Evolutionary conservation across 2,888 invertebrate genomes (phyloP).

Genomic region (Tanypteryx hageni): DNA sequence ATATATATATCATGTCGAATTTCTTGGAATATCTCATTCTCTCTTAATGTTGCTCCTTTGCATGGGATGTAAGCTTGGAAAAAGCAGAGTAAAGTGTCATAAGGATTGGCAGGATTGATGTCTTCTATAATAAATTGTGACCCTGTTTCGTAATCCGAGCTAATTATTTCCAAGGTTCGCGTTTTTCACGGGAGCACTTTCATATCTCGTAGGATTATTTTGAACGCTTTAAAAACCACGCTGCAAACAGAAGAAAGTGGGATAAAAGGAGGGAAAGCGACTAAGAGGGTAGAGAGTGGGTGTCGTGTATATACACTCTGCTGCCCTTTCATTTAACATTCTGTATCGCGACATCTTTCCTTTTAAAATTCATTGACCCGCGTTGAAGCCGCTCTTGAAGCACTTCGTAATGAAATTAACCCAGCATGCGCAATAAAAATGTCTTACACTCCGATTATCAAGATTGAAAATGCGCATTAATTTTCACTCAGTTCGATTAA

Average conservation of each 20-base stretch:
- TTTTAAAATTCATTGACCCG: neutral
- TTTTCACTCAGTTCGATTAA: too few relatives aligned
- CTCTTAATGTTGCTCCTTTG: too few relatives aligned
- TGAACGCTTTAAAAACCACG: neutral
- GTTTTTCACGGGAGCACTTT: neutral
- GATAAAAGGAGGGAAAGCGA: neutral
- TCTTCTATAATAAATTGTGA: constrained; percentile 14
- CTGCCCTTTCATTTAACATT: neutral
- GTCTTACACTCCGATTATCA: too few relatives aligned
- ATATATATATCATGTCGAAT: too few relatives aligned
- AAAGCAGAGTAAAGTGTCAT: too few relatives aligned
- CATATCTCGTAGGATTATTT: neutral
- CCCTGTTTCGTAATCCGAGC: constrained; percentile 3
- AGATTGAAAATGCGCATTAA: too few relatives aligned
- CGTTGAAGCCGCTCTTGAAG: neutral
- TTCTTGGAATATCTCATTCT: too few relatives aligned
- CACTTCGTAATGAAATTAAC: neutral
- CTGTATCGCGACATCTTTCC: neutral
- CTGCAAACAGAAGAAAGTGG: neutral
- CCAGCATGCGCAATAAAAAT: too few relatives aligned
- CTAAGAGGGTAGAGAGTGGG: neutral
- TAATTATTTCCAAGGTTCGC: constrained; percentile 28
- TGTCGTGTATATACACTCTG: neutral
- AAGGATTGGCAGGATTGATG: neutral
- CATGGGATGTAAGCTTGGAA: too few relatives aligned